Evolutionary conservation across 2,797 vertebrate genomes (phyloP).

Genomic region (Zalophus californianus): DNA sequence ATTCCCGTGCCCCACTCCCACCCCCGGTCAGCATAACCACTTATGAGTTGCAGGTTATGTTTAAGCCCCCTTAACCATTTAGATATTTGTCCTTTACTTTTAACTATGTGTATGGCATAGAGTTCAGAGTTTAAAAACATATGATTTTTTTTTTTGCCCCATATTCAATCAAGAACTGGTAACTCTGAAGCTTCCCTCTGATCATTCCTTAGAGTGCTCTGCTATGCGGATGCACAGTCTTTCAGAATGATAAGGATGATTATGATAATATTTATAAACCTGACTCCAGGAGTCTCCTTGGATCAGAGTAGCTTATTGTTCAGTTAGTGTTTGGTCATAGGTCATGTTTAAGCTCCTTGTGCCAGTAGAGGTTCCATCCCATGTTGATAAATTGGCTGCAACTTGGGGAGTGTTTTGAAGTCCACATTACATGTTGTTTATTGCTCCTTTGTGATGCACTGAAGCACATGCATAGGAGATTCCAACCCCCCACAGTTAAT

Average conservation of each 20-base stretch:
- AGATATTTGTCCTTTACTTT: too few species aligned
- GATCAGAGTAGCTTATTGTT: neutral
- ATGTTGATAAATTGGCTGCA: neutral
- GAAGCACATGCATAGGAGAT: accelerated
- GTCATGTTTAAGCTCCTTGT: neutral
- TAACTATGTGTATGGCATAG: neutral
- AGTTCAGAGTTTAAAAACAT: neutral
- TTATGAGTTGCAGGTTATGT: neutral
- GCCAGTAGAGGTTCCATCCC: neutral
- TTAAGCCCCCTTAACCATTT: neutral
- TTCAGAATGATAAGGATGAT: neutral
- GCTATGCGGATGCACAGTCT: neutral
- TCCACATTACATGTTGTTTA: neutral
- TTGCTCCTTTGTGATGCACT: neutral
- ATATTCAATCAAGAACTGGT: neutral
- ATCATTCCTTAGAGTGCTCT: neutral
- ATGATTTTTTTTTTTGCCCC: neutral
- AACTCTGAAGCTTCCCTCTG: neutral
- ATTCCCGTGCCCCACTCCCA: neutral
- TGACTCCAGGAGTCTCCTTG: neutral
- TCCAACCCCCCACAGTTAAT: neutral
- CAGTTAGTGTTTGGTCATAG: neutral
- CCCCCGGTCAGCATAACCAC: neutral
- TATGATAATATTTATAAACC: neutral
- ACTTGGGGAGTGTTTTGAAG: neutral